Evolutionary conservation across 2,113 vertebrate genomes (phyloP).

Genomic region (Madoqua kirkii): DNA sequence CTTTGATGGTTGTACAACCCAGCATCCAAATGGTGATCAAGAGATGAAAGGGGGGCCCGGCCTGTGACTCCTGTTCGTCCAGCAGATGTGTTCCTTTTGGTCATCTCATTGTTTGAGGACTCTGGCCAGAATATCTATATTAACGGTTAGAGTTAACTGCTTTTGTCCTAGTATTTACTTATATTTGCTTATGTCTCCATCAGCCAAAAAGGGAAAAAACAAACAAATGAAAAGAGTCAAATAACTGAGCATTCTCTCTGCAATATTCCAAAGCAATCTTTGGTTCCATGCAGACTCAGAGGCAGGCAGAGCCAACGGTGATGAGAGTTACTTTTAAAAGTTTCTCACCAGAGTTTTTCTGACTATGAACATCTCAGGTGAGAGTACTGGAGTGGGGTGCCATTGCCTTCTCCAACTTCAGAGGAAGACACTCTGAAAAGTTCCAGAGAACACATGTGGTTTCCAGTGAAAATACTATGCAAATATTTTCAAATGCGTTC

Average conservation of each 20-base stretch:
- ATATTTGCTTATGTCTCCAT: neutral
- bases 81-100: neutral
- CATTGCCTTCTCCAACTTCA: too few species aligned
- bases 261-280: neutral
- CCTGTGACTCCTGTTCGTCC: neutral
- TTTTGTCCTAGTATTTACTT: neutral
- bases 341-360: neutral
- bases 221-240: neutral
- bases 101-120: neutral
- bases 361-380: neutral
- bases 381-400: too few species aligned
- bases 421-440: neutral
- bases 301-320: neutral
- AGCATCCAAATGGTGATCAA: neutral
- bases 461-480: slow-evolving; percentile 47
- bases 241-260: neutral
- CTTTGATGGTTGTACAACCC: neutral
- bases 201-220: neutral
- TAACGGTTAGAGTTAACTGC: neutral
- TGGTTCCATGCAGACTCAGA: neutral
- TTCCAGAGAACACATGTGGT: slow-evolving; percentile 8
- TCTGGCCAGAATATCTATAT: neutral
- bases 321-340: neutral
- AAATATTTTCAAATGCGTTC: slow-evolving; percentile 38
- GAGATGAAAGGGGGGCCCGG: neutral